phyloP scores from a whole-genome alignment of 2,797 vertebrate genomes.

The Sphenodon punctatus region DNA sequence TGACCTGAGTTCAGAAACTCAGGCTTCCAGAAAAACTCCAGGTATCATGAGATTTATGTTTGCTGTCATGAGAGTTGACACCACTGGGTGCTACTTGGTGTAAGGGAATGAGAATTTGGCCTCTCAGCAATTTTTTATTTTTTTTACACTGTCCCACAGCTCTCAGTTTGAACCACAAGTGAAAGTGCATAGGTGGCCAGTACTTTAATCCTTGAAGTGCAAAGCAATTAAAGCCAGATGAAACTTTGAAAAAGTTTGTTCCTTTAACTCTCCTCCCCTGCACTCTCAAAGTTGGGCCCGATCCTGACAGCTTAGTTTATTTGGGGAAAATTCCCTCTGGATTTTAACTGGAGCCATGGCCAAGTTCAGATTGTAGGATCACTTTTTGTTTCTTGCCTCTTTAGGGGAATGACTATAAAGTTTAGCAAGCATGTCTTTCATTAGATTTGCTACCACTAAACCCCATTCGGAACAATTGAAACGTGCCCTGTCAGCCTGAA shows the following conservation, averaged over 20 bases:
- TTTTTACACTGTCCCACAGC: neutral
- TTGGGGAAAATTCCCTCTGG: neutral
- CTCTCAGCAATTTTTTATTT: too few species aligned
- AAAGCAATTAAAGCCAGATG: neutral
- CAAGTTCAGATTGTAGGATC: neutral
- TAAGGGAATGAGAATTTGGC: too few species aligned
- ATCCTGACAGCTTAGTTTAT: neutral
- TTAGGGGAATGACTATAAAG: conserved; percentile 20
- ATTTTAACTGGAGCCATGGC: neutral
- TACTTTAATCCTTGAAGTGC: neutral
- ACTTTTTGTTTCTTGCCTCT: conserved; percentile 45
- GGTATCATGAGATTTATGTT: too few species aligned
- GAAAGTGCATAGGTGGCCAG: neutral
- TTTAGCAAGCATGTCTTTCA: conserved; percentile 25
- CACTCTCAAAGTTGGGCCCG: neutral
- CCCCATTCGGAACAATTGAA: neutral
- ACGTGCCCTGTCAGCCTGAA: conserved; percentile 48
- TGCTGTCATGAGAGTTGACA: too few species aligned
- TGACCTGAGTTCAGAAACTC: too few species aligned
- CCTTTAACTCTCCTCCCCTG: too few species aligned
- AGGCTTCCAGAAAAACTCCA: too few species aligned
- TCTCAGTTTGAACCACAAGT: neutral
- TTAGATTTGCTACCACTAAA: conserved; percentile 18
- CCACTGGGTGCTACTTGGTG: too few species aligned
- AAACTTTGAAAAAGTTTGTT: neutral